Evolutionary conservation across 2,113 vertebrate species (phyloP), one percentile per base, ranked within the genome.

Genomic region (Climacteris rufus): DNA sequence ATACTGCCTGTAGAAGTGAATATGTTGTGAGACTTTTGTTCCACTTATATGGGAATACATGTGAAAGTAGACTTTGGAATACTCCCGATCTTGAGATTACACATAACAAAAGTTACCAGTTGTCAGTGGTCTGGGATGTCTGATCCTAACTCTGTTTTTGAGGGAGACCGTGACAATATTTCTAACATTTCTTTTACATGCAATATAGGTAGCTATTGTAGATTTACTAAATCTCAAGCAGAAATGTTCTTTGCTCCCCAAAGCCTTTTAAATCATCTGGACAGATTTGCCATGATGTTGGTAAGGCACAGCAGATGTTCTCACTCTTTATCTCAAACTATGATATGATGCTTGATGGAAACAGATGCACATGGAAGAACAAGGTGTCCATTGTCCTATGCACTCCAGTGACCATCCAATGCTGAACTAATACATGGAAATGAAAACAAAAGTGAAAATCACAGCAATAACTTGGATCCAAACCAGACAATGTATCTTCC

Each of bases 301-400:
- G 7, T 52, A 57, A 83, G n/a, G 70, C 49, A 79, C 21, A 85
- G 24, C 7, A 56, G 42, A 60, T 1, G 0, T 79, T 71, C 8
- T 63, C 0, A 0, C 27, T 75, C 40, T 40, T 60, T 85, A n/a
- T 28, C 22, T 45, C 44, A 25, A 39, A 74, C 37, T 45, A 30
- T 40, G n/a, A 31, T 44, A 5, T 4, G 3, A 8, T 87, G 40
- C 72, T 82, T 60, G 40, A 64, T 53, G 54, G 28, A 86, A n/a
- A 42, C 8, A 77, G 65, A 68, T 53, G 45, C 16, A 27, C 12
- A 19, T 18, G 28, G 28, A 83, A 10, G 11, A 93, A 30, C 10
- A 72, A 69, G 24, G 18, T 45, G 12, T 22, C 13, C 31, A 52
- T 21, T 40, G 42, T 85, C n/a, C 40, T 30, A 13, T 56, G 60